These are phyloP conservation scores for Chlorops oryzae DNA, from an alignment of 1,140 invertebrate species.

Conservation along the genomic window DNA sequence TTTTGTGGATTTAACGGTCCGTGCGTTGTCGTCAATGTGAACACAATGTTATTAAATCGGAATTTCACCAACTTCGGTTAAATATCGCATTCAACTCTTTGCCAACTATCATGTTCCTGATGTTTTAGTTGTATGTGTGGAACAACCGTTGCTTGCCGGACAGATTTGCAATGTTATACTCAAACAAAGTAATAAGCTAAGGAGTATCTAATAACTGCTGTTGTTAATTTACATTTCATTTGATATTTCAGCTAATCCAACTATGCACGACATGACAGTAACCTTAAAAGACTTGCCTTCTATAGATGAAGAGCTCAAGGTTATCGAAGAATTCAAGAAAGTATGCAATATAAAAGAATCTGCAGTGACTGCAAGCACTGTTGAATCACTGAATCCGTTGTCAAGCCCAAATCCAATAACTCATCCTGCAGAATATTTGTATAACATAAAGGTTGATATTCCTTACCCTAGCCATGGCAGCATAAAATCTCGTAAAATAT, in stretches of 20 bases:
- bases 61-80: constrained; percentile 90
- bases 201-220: too few relatives aligned
- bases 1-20: constrained; percentile 82
- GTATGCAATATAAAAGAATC: constrained; percentile 32
- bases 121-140: constrained; percentile 76
- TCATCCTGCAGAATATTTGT: too few relatives aligned
- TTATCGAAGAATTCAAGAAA: constrained; percentile 44
- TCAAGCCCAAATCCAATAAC: too few relatives aligned
- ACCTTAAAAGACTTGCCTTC: constrained; percentile 53
- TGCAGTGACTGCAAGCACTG: constrained; percentile 14
- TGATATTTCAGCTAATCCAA: too few relatives aligned
- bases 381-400: constrained; percentile 27
- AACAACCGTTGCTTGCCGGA: constrained; percentile 60
- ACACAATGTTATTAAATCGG: constrained; percentile 93
- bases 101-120: constrained; percentile 92
- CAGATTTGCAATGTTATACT: constrained; percentile 54
- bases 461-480: constrained; percentile 62
- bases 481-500: constrained; percentile 73
- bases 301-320: constrained; percentile 37
- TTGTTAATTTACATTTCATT: constrained; percentile 9
- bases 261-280: constrained; percentile 72
- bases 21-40: constrained; percentile 83
- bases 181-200: too few relatives aligned
- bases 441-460: constrained; percentile 48
- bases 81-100: constrained; percentile 94